A percentile compares a stretch with the other conserved stretches of the same genome.
These are phyloP conservation scores for Stenopsyche tienmushanensis DNA, from an alignment of 1,140 invertebrate genomes.

Conservation along the genomic window DNA sequence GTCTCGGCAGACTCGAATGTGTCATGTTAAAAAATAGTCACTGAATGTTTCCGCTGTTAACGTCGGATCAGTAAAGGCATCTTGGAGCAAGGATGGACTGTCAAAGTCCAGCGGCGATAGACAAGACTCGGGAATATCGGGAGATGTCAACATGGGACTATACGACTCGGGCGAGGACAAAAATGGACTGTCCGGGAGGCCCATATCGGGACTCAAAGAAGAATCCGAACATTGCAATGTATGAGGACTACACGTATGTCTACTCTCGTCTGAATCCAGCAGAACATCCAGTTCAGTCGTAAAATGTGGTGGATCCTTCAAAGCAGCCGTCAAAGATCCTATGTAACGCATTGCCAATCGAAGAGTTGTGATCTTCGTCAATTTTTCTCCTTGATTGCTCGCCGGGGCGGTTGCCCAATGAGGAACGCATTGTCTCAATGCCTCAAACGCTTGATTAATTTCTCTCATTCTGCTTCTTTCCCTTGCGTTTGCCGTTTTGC, in stretches of 20 bases:
- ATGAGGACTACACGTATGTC: slow-evolving; percentile 37
- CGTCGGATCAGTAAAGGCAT: slow-evolving; percentile 34
- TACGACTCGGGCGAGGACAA: slow-evolving; percentile 37
- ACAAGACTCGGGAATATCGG: slow-evolving; percentile 36
- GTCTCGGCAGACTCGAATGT: slow-evolving; percentile 6
- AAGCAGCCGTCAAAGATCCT: slow-evolving; percentile 57
- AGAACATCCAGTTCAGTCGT: slow-evolving; percentile 29
- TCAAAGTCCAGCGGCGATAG: slow-evolving; percentile 39
- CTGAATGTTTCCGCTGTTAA: slow-evolving; percentile 36
- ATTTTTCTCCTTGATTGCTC: slow-evolving; percentile 66
- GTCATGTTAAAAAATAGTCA: slow-evolving; percentile 40
- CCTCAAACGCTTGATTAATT: slow-evolving; percentile 85
- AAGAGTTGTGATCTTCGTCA: slow-evolving; percentile 88
- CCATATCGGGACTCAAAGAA: slow-evolving; percentile 35
- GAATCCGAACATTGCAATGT: slow-evolving; percentile 34
- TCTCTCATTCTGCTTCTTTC: slow-evolving; percentile 84
- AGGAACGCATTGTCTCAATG: slow-evolving; percentile 74
- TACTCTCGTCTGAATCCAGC: slow-evolving; percentile 37
- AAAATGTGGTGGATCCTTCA: slow-evolving; percentile 40
- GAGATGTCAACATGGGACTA: slow-evolving; percentile 36
- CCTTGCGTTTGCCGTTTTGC: slow-evolving; percentile 86
- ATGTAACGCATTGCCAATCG: slow-evolving; percentile 87
- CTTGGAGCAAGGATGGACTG: slow-evolving; percentile 36
- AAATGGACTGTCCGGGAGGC: slow-evolving; percentile 38
- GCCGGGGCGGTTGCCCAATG: slow-evolving; percentile 53